Evolutionary conservation across 2,797 vertebrate genomes (phyloP).

Genomic region (Heteromormyrus szaboi): DNA sequence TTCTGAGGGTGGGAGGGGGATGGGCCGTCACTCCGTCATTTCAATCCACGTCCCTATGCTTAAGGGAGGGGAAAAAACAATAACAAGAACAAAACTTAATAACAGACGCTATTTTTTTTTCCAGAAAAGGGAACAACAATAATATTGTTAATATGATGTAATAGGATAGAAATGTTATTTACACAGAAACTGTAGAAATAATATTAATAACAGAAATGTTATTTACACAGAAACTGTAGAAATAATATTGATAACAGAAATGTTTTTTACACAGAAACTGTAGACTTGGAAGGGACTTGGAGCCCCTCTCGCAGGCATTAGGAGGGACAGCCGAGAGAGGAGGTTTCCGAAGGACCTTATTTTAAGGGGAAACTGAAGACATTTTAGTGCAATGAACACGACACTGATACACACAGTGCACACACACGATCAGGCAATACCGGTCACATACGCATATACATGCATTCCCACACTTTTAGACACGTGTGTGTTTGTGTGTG

Average conservation of each 20-base stretch:
- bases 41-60: slow-evolving; percentile 30
- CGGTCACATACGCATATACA: slow-evolving; percentile 1
- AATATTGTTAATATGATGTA: slow-evolving; percentile 22
- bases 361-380: slow-evolving; percentile 44
- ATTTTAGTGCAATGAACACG: slow-evolving; percentile 63
- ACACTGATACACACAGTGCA: slow-evolving; percentile 22
- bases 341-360: slow-evolving; percentile 42
- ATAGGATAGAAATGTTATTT: slow-evolving; percentile 58
- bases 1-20: background rate
- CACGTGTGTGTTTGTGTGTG: slow-evolving; percentile 8
- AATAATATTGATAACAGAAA: slow-evolving; percentile 55
- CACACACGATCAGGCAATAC: slow-evolving; percentile 13
- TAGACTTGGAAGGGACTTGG: slow-evolving; percentile 65
- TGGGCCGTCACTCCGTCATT: slow-evolving; percentile 24
- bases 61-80: slow-evolving; percentile 1
- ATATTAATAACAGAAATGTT: slow-evolving; percentile 62
- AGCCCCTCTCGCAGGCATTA: slow-evolving; percentile 47
- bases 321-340: slow-evolving; percentile 40
- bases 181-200: slow-evolving; percentile 79
- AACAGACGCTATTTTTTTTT: slow-evolving; percentile 71
- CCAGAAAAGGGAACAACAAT: slow-evolving; percentile 72
- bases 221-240: slow-evolving; percentile 82
- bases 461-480: background rate
- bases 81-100: background rate
- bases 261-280: slow-evolving; percentile 83